phyloP scores from a whole-genome alignment of 2,888 invertebrate species.

The Platypus cylindrus region DNA sequence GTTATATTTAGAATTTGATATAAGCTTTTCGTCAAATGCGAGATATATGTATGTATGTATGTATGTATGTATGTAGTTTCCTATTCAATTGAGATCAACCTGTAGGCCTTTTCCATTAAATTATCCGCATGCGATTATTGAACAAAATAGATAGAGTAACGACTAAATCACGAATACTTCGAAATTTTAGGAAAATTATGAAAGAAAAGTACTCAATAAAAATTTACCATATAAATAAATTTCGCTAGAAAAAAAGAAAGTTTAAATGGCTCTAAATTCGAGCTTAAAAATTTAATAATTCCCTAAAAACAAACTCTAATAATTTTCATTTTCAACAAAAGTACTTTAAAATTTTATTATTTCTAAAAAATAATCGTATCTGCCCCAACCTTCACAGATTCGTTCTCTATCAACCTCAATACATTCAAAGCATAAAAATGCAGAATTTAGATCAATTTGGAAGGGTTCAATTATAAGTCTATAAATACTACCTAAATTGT shows the following conservation, averaged over 20 bases:
- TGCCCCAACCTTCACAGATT: neutral
- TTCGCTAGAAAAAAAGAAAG: too few species aligned
- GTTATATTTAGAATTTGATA: slow-evolving; percentile 11
- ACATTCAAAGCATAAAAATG: slow-evolving; percentile 4
- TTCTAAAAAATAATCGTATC: neutral
- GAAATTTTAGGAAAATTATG: too few species aligned
- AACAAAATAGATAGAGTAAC: too few species aligned
- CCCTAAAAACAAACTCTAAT: too few species aligned
- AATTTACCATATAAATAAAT: too few species aligned
- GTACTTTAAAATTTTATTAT: neutral
- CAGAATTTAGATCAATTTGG: slow-evolving; percentile 10
- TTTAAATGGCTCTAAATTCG: too few species aligned
- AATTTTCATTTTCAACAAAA: neutral
- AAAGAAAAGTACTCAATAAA: too few species aligned
- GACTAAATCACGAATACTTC: too few species aligned
- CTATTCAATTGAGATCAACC: slow-evolving; percentile 7
- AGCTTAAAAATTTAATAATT: too few species aligned
- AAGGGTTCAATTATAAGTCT: slow-evolving; percentile 10
- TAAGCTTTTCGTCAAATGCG: too few species aligned
- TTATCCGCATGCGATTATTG: too few species aligned
- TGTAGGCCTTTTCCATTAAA: slow-evolving; percentile 6
- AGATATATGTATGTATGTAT: too few species aligned
- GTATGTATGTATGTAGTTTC: slow-evolving; percentile 1
- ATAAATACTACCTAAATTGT: slow-evolving; percentile 10
- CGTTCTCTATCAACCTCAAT: slow-evolving; percentile 5